Evolutionary conservation across 2,888 invertebrate genomes (phyloP), one percentile per base, ranked within the genome.

Genomic region (Heliconius hortense): DNA sequence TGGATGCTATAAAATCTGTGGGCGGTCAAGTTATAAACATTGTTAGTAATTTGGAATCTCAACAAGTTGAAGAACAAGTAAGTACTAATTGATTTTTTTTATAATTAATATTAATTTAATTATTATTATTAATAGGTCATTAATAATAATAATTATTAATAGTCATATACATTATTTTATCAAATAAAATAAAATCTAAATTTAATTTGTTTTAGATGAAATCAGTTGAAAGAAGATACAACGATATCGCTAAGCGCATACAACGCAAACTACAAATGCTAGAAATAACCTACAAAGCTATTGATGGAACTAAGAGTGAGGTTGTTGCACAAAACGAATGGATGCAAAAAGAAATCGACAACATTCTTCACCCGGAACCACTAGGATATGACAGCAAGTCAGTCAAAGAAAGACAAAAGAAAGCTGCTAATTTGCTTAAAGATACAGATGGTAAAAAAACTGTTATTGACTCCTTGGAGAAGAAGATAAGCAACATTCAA

Each of bases 11-110:
- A 0, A 97, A 96, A 86, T 87, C 94, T 66, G 94, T 97, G 70
- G 96, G 96, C 1, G 93, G 95, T 1, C 95, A 96, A 86, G 97
- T 97, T 11, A 96, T 96, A 76, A 96, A 97, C 79, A 1, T 94
- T 95, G 97, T 98, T 18, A 97, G 97, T 87, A 98, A 98, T 87
- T 92, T 98, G 80, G 98, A 98, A 86, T 96, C 97, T 0, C 98
- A 98, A 86, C 98, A 98, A 92, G 96, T 98, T 2, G 98, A 98
- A 86, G 98, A 98, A 87, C 97, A 97, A 89, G 95, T 95, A 86
- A 86, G 88, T 86, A 76, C 21, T 13, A n/a, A 26, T n/a, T 8
- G 11, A n/a, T 8, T 8, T 26, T 48, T 48, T 48, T 48, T 8
- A 48, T 48, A 48, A n/a, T n/a, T n/a, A n/a, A n/a, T n/a, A n/a